Conservation (phyloP, 2,888 invertebrate genomes). For the Zygothrica quintamaculata region DNA sequence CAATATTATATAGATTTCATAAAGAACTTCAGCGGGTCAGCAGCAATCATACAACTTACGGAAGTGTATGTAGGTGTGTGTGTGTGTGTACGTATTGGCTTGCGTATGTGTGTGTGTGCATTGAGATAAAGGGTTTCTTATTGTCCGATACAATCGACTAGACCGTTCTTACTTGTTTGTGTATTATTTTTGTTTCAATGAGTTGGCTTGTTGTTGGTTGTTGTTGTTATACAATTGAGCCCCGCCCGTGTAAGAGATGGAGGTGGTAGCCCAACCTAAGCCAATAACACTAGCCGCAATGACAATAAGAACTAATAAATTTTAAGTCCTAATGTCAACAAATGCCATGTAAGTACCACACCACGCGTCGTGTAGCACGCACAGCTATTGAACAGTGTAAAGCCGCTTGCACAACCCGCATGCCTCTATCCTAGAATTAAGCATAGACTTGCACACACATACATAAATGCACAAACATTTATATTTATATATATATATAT, state of each 20-base stretch:
- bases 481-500: not conserved
- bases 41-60: not conserved
- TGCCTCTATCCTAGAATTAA: not conserved
- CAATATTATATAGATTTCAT: too few relatives aligned
- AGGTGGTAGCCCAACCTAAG: constrained; percentile 39
- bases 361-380: constrained; percentile 49
- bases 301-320: constrained; percentile 68
- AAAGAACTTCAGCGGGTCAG: too few relatives aligned
- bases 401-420: too few relatives aligned
- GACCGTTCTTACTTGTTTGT: too few relatives aligned
- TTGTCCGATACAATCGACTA: too few relatives aligned
- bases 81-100: not conserved
- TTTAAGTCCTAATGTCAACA: constrained; percentile 75
- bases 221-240: constrained; percentile 26
- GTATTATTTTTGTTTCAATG: too few relatives aligned
- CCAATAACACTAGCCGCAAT: constrained; percentile 35
- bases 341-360: constrained; percentile 37
- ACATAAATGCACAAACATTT: too few relatives aligned
- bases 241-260: constrained; percentile 28
- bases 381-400: constrained; percentile 20
- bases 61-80: not conserved
- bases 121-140: too few relatives aligned
- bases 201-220: not conserved
- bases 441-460: constrained; percentile 11
- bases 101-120: not conserved